Percentiles rank a stretch among this genome's conserved stretches.
phyloP scores from a whole-genome alignment of 2,888 invertebrate species.

The Tachina grossa region DNA sequence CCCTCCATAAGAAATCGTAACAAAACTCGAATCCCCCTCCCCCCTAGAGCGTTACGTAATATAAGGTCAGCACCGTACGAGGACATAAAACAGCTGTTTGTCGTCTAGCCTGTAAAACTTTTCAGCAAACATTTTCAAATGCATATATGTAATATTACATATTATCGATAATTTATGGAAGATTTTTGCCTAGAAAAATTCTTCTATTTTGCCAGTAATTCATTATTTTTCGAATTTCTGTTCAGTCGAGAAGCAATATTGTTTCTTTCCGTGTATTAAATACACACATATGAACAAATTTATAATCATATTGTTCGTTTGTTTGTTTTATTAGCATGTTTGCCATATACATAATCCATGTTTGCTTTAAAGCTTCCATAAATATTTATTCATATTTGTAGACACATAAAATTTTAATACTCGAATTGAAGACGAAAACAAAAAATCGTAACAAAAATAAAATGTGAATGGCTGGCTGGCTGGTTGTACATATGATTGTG shows the following conservation, averaged over 20 bases:
- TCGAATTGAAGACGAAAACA: neutral
- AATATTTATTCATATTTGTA: slow-evolving; percentile 29
- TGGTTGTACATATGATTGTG: neutral
- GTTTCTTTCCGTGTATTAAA: neutral
- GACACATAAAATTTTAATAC: neutral
- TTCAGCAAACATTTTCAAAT: too few species aligned
- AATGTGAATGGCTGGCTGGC: neutral
- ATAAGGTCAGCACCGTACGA: too few species aligned
- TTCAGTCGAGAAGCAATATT: neutral
- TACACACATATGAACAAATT: neutral
- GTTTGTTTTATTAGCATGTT: slow-evolving; percentile 1
- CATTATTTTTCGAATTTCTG: too few species aligned
- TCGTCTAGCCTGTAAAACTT: too few species aligned
- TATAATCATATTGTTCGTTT: neutral
- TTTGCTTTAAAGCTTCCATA: slow-evolving; percentile 34
- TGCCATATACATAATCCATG: slow-evolving; percentile 6
- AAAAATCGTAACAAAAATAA: neutral
- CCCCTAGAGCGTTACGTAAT: too few species aligned
- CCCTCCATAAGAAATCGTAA: too few species aligned
- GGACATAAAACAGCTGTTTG: too few species aligned
- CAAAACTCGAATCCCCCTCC: too few species aligned
- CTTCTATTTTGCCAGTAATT: too few species aligned
- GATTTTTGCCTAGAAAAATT: too few species aligned
- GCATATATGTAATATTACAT: too few species aligned
- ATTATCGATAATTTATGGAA: too few species aligned